These are phyloP conservation scores for Paralinhomoeus sp. DNA, from an alignment of 2,888 invertebrate genomes.

Conservation along the genomic window DNA sequence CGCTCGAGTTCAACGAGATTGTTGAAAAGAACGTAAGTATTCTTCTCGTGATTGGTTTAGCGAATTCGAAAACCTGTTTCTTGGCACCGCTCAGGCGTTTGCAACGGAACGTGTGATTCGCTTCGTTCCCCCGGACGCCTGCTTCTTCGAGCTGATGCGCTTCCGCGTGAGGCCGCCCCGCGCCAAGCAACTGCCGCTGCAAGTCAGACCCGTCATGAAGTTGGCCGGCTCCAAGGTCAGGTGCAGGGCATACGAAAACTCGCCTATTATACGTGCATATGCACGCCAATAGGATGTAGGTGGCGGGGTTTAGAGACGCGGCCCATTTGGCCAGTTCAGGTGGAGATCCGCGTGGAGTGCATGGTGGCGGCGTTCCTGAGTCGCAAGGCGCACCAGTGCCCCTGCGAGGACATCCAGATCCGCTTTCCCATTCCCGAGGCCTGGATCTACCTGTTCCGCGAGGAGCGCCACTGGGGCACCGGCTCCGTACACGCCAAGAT, in stretches of 20 bases:
- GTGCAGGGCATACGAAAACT: too few species aligned
- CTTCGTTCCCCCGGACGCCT: slow-evolving; percentile 20
- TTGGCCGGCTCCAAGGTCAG: slow-evolving; percentile 23
- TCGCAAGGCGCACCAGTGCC: slow-evolving; percentile 66
- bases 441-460: slow-evolving; percentile 96
- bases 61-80: too few species aligned
- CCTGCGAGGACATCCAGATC: slow-evolving; percentile 87
- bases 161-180: slow-evolving; percentile 81
- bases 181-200: slow-evolving; percentile 84
- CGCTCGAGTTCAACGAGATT: slow-evolving; percentile 79
- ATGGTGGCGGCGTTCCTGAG: slow-evolving; percentile 90
- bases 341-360: slow-evolving; percentile 79
- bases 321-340: too few species aligned
- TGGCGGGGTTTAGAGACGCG: too few species aligned
- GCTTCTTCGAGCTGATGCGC: slow-evolving; percentile 37
- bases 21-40: slow-evolving; percentile 42
- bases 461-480: slow-evolving; percentile 69
- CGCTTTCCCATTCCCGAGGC: slow-evolving; percentile 84
- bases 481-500: slow-evolving; percentile 79
- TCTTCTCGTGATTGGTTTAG: too few species aligned
- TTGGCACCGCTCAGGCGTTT: slow-evolving; percentile 44
- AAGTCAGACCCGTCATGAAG: slow-evolving; percentile 51
- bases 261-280: too few species aligned
- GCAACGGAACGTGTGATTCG: slow-evolving; percentile 34
- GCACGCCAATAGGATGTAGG: too few species aligned